Conservation (phyloP, 2,113 vertebrate species). For the Gasterosteus nipponicus region DNA sequence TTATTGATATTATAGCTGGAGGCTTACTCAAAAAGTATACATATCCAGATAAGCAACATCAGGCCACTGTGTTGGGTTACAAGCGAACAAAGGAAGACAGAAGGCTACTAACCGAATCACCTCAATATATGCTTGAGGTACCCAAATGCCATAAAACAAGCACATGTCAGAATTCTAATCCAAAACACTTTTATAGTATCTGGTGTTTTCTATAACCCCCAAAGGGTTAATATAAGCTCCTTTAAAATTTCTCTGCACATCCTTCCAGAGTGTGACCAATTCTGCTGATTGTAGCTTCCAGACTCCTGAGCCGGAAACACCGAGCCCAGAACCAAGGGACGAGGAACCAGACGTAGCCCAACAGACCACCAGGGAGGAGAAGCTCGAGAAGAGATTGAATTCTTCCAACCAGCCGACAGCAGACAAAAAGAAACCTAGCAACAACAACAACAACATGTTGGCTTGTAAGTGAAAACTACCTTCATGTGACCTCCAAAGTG, state of each 20-base stretch:
- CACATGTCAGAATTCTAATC: not conserved
- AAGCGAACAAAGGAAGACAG: not conserved
- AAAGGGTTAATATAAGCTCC: not conserved
- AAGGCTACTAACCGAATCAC: not conserved
- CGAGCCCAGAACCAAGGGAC: conserved; percentile 70
- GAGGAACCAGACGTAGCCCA: conserved; percentile 15
- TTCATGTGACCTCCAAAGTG: not conserved
- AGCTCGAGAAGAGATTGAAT: conserved; percentile 57
- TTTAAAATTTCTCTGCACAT: not conserved
- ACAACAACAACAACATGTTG: conserved; percentile 83
- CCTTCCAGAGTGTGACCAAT: not conserved
- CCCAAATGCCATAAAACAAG: not conserved
- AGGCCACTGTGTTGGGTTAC: not conserved
- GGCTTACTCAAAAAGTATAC: not conserved
- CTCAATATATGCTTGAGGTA: not conserved
- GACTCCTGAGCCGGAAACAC: conserved; percentile 74
- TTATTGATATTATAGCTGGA: not conserved
- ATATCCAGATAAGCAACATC: not conserved
- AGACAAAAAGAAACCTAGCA: conserved; percentile 84
- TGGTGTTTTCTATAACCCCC: not conserved
- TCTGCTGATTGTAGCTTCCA: conserved; percentile 73
- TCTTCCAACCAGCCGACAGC: conserved; percentile 79
- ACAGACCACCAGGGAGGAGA: conserved; percentile 16
- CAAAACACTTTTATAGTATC: not conserved
- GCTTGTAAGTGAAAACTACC: conserved; percentile 79